A percentile compares a stretch with the other conserved stretches of the same genome.
Evolutionary conservation across 2,888 invertebrate species (phyloP).

Genomic region (Lithophane ornitopus): DNA sequence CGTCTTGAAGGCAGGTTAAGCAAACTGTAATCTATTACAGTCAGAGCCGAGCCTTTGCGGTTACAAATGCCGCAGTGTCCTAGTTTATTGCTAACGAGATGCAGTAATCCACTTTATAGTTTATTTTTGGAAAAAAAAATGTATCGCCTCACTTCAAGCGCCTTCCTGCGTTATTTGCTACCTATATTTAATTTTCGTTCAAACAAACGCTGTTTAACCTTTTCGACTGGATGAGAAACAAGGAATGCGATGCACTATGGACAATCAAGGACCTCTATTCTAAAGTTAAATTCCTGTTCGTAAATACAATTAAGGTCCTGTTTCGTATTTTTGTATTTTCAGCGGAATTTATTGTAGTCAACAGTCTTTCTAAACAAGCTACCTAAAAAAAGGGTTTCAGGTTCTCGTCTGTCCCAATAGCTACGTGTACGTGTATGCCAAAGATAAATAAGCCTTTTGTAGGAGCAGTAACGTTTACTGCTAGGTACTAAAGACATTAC

Average conservation of each 20-base stretch:
- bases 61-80: slow-evolving; percentile 78
- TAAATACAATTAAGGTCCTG: neutral
- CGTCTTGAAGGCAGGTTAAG: slow-evolving; percentile 76
- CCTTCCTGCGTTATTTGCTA: slow-evolving; percentile 21
- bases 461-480: neutral
- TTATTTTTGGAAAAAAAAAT: slow-evolving; percentile 64
- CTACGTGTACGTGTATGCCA: neutral
- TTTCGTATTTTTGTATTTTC: neutral
- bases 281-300: neutral
- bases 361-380: neutral
- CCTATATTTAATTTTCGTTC: slow-evolving; percentile 25
- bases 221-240: neutral
- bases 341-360: neutral
- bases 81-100: slow-evolving; percentile 75
- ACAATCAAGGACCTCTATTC: neutral
- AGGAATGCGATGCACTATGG: neutral
- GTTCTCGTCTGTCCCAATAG: neutral
- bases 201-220: neutral
- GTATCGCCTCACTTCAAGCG: slow-evolving; percentile 21
- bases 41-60: slow-evolving; percentile 75
- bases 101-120: slow-evolving; percentile 71
- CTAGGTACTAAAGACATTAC: neutral
- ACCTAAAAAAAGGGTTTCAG: neutral
- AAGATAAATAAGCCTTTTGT: neutral
- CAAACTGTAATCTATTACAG: slow-evolving; percentile 80